Evolutionary conservation across 2,113 vertebrate genomes (phyloP), one percentile per base, ranked within the genome.

Genomic region (Tursiops truncatus): DNA sequence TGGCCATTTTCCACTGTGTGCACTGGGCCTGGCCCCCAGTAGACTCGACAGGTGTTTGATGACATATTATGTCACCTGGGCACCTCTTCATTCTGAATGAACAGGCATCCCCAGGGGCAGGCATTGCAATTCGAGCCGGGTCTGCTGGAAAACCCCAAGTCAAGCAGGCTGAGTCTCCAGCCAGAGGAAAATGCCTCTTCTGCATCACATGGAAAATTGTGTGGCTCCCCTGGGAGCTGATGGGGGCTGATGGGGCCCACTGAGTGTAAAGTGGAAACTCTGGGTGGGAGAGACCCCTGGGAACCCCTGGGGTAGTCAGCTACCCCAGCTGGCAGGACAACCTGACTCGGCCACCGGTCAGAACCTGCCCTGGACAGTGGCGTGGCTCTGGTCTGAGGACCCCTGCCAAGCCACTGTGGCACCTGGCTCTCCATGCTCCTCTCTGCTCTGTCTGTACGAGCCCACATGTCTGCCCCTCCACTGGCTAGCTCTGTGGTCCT

Each of bases 231-330:
- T 56, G 79, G 83, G 68, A 95, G 97, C 74, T 88, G 77, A 62
- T 9, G 0, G 0, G 58, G 63, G 70, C 89, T 83, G 41, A 82
- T 18, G 38, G 62, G 58, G 85, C 58, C 92, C 77, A 73, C 96
- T 88, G 88, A 83, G 95, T 95, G 94, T 96, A 97, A 97, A 97
- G 90, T 96, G 68, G 68, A 94, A 88, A 88, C 56, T 76, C 47
- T 7, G 76, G 82, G 53, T 15, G 12, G 60, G 18, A 70, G 83
- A 95, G 79, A 85, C 38, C 58, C 41, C 89, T 41, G 67, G 4
- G 18, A 76, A 36, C 14, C 44, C 38, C 15, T 53, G 53, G n/a
- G 2, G 18, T 36, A n/a, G 8, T 79, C 76, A 89, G 71, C 8
- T 53, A 9, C 25, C 38, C 6, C 8, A 62, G 44, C 5, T 28